These are phyloP conservation scores for Spheniscus mendiculus DNA, from an alignment of 2,113 vertebrate species.

Conservation along the genomic window DNA sequence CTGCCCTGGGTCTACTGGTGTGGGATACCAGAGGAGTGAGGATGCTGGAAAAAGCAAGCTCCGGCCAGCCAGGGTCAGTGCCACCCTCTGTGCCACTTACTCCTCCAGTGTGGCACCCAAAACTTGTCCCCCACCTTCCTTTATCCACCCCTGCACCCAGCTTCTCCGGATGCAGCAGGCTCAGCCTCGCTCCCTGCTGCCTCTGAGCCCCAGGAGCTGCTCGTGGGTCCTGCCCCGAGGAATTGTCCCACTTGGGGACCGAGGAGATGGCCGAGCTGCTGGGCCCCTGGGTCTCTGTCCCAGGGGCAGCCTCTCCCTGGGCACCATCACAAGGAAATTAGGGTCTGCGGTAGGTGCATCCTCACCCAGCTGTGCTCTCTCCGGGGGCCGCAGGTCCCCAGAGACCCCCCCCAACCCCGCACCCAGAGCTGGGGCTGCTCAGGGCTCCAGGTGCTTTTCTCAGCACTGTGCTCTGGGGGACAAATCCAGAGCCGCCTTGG, in stretches of 20 bases:
- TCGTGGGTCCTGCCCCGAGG: fast-evolving
- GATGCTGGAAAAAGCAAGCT: neutral
- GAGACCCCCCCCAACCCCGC: neutral
- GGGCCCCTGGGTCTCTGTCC: neutral
- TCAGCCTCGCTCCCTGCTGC: neutral
- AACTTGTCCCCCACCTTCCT: neutral
- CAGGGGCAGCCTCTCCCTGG: neutral
- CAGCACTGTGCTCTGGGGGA: fast-evolving
- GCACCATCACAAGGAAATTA: fast-evolving
- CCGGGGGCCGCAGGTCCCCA: fast-evolving
- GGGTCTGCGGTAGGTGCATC: neutral
- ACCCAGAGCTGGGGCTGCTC: neutral
- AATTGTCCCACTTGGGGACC: fast-evolving
- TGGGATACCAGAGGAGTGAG: fast-evolving
- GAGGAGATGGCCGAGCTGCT: fast-evolving
- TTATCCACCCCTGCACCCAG: neutral
- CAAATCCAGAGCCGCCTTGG: neutral
- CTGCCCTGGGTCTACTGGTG: neutral
- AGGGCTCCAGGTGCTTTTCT: neutral
- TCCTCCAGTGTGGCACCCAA: neutral
- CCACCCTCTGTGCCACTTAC: neutral
- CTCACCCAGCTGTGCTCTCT: neutral
- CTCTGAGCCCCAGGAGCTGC: neutral
- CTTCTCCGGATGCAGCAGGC: fast-evolving
- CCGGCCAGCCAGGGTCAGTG: neutral